Conservation (phyloP, 1,140 invertebrate species). For the Cotesia glomerata region DNA sequence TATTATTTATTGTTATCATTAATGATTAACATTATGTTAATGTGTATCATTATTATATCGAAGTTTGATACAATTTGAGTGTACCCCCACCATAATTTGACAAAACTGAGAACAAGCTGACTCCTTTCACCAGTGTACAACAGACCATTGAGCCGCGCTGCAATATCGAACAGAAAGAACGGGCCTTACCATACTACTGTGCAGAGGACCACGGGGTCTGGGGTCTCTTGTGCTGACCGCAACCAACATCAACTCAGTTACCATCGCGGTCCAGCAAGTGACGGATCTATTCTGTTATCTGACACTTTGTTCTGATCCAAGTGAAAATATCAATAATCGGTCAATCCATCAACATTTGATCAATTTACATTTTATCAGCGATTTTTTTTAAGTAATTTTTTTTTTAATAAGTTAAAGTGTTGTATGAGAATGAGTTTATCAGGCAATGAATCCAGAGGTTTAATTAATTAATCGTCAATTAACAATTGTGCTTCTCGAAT, state of each 20-base stretch:
- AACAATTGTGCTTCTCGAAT: too few relatives aligned
- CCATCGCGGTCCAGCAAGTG: slow-evolving; percentile 44
- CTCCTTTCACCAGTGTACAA: slow-evolving; percentile 50
- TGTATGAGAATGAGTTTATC: too few relatives aligned
- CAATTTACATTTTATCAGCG: too few relatives aligned
- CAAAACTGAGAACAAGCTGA: neutral
- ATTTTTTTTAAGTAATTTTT: too few relatives aligned
- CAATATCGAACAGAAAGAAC: neutral
- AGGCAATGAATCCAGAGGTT: too few relatives aligned
- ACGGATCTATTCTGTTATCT: slow-evolving; percentile 31
- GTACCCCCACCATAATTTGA: too few relatives aligned
- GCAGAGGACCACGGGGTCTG: slow-evolving; percentile 35
- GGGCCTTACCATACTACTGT: slow-evolving; percentile 29
- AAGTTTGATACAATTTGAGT: too few relatives aligned
- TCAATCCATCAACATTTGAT: neutral
- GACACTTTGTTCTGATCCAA: neutral
- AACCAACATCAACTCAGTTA: slow-evolving; percentile 45
- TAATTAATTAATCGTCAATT: too few relatives aligned
- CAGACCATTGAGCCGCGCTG: neutral
- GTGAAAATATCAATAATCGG: neutral
- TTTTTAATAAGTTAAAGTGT: too few relatives aligned
- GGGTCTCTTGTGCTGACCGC: slow-evolving; percentile 41
- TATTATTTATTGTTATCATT: too few relatives aligned
- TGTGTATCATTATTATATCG: too few relatives aligned
- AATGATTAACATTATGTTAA: too few relatives aligned